A percentile compares a stretch with the other conserved stretches of the same genome.
These are phyloP conservation scores for Centrocercus urophasianus DNA, from an alignment of 2,113 vertebrate genomes.

Conservation along the genomic window DNA sequence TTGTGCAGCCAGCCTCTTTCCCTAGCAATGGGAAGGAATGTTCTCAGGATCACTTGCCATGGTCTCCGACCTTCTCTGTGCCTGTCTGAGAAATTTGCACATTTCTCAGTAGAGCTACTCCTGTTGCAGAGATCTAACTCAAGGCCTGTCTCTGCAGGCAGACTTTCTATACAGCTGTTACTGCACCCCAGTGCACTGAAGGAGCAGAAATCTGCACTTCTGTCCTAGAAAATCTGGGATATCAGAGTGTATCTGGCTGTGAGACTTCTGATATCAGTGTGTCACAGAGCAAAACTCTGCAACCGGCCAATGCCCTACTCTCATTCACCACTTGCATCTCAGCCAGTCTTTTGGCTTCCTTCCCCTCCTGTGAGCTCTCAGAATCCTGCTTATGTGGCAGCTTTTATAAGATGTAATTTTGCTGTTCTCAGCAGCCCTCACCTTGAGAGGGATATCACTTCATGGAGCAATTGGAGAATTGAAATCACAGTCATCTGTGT, in stretches of 20 bases:
- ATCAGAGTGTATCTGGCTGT: accelerated
- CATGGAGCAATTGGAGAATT: background rate
- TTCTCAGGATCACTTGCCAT: background rate
- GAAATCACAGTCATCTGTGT: background rate
- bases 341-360: background rate
- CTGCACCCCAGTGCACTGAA: background rate
- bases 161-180: background rate
- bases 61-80: background rate
- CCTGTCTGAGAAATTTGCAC: background rate
- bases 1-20: background rate
- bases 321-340: accelerated
- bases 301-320: background rate
- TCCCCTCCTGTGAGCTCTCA: background rate
- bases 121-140: background rate
- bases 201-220: background rate
- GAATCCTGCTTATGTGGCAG: background rate
- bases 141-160: background rate
- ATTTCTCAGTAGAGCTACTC: background rate
- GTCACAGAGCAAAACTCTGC: background rate
- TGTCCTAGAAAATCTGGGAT: background rate
- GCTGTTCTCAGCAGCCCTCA: background rate
- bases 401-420: background rate
- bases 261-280: background rate
- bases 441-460: background rate
- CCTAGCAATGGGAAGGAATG: background rate